Evolutionary conservation across 2,888 invertebrate genomes (phyloP).

Genomic region (Epinotia demarniana): DNA sequence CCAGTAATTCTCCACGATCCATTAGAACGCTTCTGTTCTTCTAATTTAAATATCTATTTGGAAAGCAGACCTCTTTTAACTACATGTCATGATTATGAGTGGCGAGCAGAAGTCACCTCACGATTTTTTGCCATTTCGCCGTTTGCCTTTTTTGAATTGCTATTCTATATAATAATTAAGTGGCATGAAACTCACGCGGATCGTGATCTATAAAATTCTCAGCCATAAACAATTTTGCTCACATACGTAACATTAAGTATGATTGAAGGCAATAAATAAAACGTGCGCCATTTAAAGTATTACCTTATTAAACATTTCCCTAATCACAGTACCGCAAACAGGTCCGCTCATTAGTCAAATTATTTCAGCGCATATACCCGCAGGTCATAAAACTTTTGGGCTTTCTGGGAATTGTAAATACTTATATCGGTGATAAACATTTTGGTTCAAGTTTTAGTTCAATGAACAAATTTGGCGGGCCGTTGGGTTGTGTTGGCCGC

Average conservation of each 20-base stretch:
- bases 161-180: no score
- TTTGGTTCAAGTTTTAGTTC: conserved; percentile 35
- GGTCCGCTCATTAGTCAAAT: conserved; percentile 44
- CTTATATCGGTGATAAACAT: conserved; percentile 37
- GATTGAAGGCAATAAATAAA: conserved; percentile 31
- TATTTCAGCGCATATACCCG: conserved; percentile 43
- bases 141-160: no score
- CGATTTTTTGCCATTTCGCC: no score
- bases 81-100: no score
- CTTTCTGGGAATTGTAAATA: conserved; percentile 43
- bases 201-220: background rate
- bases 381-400: conserved; percentile 42
- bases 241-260: conserved; percentile 19
- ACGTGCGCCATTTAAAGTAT: conserved; percentile 36
- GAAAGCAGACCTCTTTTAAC: no score
- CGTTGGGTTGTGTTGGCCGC: conserved; percentile 8
- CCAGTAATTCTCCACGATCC: background rate
- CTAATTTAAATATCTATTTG: no score
- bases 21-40: background rate
- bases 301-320: conserved; percentile 38
- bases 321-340: conserved; percentile 41
- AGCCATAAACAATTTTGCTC: background rate
- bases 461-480: conserved; percentile 34
- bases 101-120: no score
- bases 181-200: background rate